A percentile compares a stretch with the other conserved stretches of the same genome.
Evolutionary conservation across 2,113 vertebrate species (phyloP).

Genomic region (Aix galericulata): DNA sequence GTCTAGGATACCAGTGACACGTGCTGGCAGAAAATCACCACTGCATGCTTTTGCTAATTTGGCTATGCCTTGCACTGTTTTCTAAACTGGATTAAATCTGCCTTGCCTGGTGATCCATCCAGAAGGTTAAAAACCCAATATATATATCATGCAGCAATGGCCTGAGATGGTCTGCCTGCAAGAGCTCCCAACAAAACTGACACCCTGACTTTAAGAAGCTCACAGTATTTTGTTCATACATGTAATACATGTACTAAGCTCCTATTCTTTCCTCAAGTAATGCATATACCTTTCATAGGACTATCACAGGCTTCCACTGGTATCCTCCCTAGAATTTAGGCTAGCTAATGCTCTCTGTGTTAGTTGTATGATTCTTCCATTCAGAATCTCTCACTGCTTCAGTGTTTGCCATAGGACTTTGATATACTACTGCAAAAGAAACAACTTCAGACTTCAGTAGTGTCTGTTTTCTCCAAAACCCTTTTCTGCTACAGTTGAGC

Average conservation of each 20-base stretch:
- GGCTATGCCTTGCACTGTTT: background rate
- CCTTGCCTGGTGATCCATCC: background rate
- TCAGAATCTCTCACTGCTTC: background rate
- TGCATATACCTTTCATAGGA: background rate
- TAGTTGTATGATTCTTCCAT: background rate
- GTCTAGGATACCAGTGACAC: slow-evolving; percentile 61
- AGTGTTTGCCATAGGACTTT: background rate
- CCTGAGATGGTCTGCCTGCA: background rate
- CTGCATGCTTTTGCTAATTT: slow-evolving; percentile 35
- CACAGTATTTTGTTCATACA: background rate
- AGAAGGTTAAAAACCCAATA: background rate
- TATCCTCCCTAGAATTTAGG: background rate
- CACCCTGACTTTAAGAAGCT: background rate
- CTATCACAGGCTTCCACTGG: background rate
- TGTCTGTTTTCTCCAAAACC: background rate
- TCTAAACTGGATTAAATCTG: background rate
- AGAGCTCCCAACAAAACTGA: background rate
- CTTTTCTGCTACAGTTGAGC: background rate
- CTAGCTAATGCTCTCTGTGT: background rate
- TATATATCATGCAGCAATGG: accelerated
- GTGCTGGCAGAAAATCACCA: slow-evolving; percentile 64
- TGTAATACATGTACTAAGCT: background rate
- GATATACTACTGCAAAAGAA: background rate
- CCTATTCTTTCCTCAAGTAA: background rate
- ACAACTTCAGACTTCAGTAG: background rate